Evolutionary conservation across 2,113 vertebrate genomes (phyloP).

Genomic region (Rhea americana): DNA sequence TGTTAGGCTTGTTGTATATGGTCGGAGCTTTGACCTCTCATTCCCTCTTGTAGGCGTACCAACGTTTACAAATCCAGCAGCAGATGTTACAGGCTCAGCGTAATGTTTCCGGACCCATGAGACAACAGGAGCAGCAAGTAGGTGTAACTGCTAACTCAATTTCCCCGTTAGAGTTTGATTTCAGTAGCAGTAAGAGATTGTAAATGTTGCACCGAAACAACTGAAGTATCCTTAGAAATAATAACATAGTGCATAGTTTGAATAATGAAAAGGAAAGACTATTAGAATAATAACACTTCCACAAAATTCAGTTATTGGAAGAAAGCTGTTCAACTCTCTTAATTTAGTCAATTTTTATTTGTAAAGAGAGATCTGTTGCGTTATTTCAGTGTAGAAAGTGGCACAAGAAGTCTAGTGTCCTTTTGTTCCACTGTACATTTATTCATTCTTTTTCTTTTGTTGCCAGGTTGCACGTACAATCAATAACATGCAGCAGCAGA

Average conservation of each 20-base stretch:
- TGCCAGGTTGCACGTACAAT: constrained; percentile 98
- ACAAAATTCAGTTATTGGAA: background rate
- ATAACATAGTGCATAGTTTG: background rate
- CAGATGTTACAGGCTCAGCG: constrained; percentile 99
- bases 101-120: constrained; percentile 97
- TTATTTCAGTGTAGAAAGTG: background rate
- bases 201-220: background rate
- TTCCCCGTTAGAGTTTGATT: background rate
- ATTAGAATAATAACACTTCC: background rate
- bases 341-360: background rate
- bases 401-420: accelerated
- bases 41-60: constrained; percentile 86
- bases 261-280: background rate
- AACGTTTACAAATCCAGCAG: constrained; percentile 99
- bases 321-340: background rate
- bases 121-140: constrained; percentile 99
- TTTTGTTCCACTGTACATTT: background rate
- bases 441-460: background rate
- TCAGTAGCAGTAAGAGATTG: background rate
- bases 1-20: background rate
- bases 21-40: background rate
- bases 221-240: background rate
- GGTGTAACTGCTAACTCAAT: constrained; percentile 44
- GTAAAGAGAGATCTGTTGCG: background rate
- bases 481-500: constrained; percentile 99